Base-by-base conservation (phyloP, 1,140 invertebrate genomes). In the Diorhabda sublineata region DNA sequence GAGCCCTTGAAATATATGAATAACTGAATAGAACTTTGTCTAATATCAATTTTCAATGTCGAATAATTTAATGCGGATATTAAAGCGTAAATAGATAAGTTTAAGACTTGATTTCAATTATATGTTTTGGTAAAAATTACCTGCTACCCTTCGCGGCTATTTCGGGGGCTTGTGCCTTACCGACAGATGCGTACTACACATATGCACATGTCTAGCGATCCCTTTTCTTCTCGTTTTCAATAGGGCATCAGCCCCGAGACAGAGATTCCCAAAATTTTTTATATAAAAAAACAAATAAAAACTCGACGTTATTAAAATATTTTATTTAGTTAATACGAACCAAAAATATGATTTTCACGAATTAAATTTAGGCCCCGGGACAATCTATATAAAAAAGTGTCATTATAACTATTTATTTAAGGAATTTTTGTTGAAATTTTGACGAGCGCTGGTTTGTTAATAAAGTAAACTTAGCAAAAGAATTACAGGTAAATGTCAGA, bases 111-210 rank as follows among this genome's bases (percentile, higher is more conserved):
- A 62, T 62, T 62, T 62, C 61, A 44, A 62, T 62, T 62, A 44
- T 62, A 44, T n/a, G 45, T 62, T 43, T 44, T 44, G 61, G 44
- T 26, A 62, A 62, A 59, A 62, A 62, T 62, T 62, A 62, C 61
- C 61, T 62, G 61, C 61, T 62, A 62, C 61, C 61, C 61, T n/a
- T 11, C 6, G 47, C 47, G 47, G 6, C 47, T 6, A 52, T 52
- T 52, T 43, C 45, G 42, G 43, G 61, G 61, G 61, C 61, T 44
- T 62, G 61, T 62, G 61, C 61, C 61, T 62, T 62, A 62, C 61
- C 61, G 61, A 45, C 61, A 62, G 61, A 62, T 62, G 61, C 61
- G 4, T 9, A 6, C 43, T 62, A 62, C 61, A 62, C 47, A 52
- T 4, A 52, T 62, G 44, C 61, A 62, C 61, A 62, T 62, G 61